A percentile compares a stretch with the other conserved stretches of the same genome.
phyloP scores from a whole-genome alignment of 2,113 vertebrate species.

The Gadus macrocephalus region DNA sequence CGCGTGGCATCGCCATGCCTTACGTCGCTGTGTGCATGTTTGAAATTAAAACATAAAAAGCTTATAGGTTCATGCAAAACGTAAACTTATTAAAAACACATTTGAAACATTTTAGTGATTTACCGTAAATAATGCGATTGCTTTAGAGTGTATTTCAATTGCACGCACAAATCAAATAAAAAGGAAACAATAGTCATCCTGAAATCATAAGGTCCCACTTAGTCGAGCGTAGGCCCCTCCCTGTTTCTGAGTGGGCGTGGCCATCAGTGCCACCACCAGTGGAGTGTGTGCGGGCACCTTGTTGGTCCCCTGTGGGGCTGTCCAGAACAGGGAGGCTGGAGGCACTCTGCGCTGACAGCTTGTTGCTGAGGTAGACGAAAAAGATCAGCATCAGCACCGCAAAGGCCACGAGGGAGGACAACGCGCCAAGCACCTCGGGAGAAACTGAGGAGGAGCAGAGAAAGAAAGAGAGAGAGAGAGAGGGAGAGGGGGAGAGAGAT shows the following conservation, averaged over 20 bases:
- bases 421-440: slow-evolving; percentile 93
- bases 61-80: not conserved
- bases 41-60: slow-evolving; percentile 4
- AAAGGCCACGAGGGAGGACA: slow-evolving; percentile 90
- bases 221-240: too few species aligned
- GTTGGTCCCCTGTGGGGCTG: slow-evolving; percentile 74
- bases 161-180: too few species aligned
- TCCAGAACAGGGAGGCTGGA: slow-evolving; percentile 81
- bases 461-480: slow-evolving; percentile 8
- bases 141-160: too few species aligned
- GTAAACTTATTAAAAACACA: too few species aligned
- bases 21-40: slow-evolving; percentile 17
- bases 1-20: slow-evolving; percentile 26
- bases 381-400: slow-evolving; percentile 89
- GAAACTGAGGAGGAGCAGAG: slow-evolving; percentile 80
- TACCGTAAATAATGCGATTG: too few species aligned
- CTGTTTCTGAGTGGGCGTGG: not conserved
- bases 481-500: slow-evolving; percentile 5
- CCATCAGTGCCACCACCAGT: not conserved
- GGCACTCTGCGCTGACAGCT: slow-evolving; percentile 88
- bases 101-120: too few species aligned
- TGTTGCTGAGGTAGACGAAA: slow-evolving; percentile 98
- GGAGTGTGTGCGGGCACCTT: slow-evolving; percentile 71
- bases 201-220: too few species aligned
- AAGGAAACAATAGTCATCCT: too few species aligned